A percentile compares a stretch with the other conserved stretches of the same genome.
phyloP scores from a whole-genome alignment of 2,113 vertebrate genomes.

The Urocitellus parryii region DNA sequence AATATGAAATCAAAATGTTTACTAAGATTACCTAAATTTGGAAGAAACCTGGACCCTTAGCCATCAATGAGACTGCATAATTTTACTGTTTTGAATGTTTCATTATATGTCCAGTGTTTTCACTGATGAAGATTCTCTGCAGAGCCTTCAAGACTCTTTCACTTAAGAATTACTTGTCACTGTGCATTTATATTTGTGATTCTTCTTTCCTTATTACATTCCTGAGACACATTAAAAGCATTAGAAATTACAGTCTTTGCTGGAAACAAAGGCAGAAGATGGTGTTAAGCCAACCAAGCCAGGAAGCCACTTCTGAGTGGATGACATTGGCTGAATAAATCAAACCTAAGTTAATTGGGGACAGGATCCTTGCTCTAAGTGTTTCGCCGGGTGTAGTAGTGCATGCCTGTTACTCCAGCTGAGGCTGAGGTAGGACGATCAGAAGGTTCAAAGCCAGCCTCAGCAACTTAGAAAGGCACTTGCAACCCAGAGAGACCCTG shows the following conservation, averaged over 20 bases:
- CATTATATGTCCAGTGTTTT: background rate
- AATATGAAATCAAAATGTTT: conserved; percentile 15
- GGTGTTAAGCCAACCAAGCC: conserved; percentile 50
- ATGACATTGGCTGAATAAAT: conserved; percentile 59
- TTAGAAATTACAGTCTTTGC: conserved; percentile 64
- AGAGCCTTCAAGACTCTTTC: background rate
- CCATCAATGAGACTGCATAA: background rate
- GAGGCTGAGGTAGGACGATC: too few species aligned
- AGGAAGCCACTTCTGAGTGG: conserved; percentile 43
- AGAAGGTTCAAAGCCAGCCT: too few species aligned
- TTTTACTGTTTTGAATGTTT: background rate
- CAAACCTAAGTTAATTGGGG: conserved; percentile 59
- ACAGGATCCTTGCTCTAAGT: conserved; percentile 60
- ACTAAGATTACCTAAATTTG: background rate
- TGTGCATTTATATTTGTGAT: background rate
- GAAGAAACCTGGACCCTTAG: background rate
- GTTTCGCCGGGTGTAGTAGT: background rate
- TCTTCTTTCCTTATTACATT: conserved; percentile 44
- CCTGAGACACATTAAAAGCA: conserved; percentile 22
- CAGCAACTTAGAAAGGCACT: too few species aligned
- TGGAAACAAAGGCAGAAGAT: conserved; percentile 60
- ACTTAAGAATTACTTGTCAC: background rate
- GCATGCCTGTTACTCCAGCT: too few species aligned
- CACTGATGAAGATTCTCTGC: background rate
- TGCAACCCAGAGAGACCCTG: too few species aligned